Evolutionary conservation across 2,888 invertebrate genomes (phyloP).

Genomic region (Oscheius sp.): DNA sequence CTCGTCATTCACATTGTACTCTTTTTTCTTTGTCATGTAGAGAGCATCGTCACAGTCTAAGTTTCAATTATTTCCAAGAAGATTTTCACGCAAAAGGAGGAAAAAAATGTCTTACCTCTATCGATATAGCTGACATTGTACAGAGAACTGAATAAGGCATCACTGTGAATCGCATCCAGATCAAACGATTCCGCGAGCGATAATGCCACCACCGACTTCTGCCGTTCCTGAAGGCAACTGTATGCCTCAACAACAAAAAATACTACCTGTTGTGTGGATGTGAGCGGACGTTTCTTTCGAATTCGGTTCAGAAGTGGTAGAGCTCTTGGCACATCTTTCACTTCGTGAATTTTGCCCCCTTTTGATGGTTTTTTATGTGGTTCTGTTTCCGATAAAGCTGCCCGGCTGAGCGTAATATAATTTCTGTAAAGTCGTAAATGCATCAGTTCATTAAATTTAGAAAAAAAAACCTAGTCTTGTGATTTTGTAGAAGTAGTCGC

Average conservation of each 20-base stretch:
- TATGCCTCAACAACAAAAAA: background rate
- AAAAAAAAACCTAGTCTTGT: background rate
- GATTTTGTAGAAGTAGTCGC: background rate
- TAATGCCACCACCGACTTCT: constrained; percentile 60
- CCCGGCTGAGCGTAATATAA: background rate
- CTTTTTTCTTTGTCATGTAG: constrained; percentile 59
- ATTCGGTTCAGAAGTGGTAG: too few species aligned
- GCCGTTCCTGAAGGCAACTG: constrained; percentile 39
- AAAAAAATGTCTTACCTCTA: constrained; percentile 46
- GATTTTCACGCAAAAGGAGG: background rate
- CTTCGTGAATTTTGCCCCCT: constrained; percentile 4
- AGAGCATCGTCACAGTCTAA: constrained; percentile 64
- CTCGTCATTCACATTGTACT: constrained; percentile 60
- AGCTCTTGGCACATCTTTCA: constrained; percentile 7
- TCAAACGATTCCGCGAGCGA: constrained; percentile 62
- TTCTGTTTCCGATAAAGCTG: constrained; percentile 9
- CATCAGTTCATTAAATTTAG: background rate
- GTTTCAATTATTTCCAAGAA: background rate
- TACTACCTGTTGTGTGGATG: constrained; percentile 24
- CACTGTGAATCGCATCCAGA: constrained; percentile 47
- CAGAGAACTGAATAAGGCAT: constrained; percentile 47
- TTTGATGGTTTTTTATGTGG: constrained; percentile 10
- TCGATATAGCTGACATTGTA: constrained; percentile 61
- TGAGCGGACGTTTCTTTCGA: constrained; percentile 29
- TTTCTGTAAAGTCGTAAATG: constrained; percentile 1